Evolutionary conservation across 2,888 invertebrate genomes (phyloP).

Genomic region (Drosophila paranaensis): DNA sequence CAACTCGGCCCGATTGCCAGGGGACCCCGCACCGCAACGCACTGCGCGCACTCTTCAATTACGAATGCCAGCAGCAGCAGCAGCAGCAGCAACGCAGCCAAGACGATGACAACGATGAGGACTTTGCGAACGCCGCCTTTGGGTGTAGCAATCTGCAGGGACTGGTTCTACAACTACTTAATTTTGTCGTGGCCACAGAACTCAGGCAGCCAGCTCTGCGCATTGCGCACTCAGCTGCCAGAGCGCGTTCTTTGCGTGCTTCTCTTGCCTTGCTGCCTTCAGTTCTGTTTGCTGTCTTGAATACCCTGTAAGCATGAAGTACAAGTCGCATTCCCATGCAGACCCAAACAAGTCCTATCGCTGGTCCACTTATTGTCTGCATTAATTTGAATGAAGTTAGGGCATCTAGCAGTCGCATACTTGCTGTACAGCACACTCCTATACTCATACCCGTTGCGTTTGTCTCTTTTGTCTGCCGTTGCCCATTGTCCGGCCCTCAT

Average conservation of each 20-base stretch:
- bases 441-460: conserved; percentile 6
- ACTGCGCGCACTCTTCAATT: conserved; percentile 71
- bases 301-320: conserved; percentile 22
- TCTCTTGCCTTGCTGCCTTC: conserved; percentile 38
- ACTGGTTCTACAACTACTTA: conserved; percentile 77
- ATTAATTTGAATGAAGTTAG: no score
- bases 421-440: no score
- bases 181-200: conserved; percentile 58
- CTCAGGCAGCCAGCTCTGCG: conserved; percentile 8
- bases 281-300: conserved; percentile 41
- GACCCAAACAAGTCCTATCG: rapidly evolving
- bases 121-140: conserved; percentile 45
- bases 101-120: conserved; percentile 33
- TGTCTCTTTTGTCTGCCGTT: conserved; percentile 38
- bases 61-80: conserved; percentile 48
- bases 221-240: conserved; percentile 40
- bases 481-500: conserved; percentile 62
- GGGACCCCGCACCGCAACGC: conserved; percentile 47
- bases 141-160: conserved; percentile 58
- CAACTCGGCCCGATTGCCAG: conserved; percentile 53
- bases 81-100: conserved; percentile 12
- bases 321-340: no score
- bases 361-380: not conserved
- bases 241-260: conserved; percentile 46
- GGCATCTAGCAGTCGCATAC: conserved; percentile 18